Evolutionary conservation across 2,797 vertebrate genomes (phyloP).

Genomic region (Spatula versicolor): DNA sequence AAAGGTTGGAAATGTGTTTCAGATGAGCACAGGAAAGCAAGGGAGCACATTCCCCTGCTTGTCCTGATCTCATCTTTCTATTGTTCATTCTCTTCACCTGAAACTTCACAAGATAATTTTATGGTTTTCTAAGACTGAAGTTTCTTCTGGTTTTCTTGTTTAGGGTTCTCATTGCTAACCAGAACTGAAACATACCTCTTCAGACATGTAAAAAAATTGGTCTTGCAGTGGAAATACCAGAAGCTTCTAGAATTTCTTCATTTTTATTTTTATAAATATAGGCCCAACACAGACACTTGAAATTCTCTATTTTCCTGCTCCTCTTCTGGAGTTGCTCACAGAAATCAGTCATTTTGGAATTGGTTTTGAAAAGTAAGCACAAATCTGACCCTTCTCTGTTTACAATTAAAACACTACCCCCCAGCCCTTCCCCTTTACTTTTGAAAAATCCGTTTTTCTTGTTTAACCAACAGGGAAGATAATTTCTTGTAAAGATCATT

Average conservation of each 20-base stretch:
- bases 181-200: not conserved
- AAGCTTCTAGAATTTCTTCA: constrained; percentile 2
- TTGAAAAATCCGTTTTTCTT: not conserved
- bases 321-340: not conserved
- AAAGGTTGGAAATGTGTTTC: constrained; percentile 30
- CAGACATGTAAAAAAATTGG: constrained; percentile 12
- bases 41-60: not conserved
- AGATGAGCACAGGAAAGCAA: constrained; percentile 27
- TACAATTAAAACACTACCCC: not conserved
- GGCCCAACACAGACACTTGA: not conserved
- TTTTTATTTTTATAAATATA: constrained; percentile 4
- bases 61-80: not conserved
- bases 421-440: not conserved
- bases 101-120: constrained; percentile 22
- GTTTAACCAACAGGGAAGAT: not conserved
- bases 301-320: accelerated
- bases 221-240: not conserved
- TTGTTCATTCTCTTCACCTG: constrained; percentile 22
- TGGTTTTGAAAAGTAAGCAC: not conserved
- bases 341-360: not conserved
- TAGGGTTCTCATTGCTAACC: not conserved
- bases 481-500: not conserved
- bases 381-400: not conserved
- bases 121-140: not conserved
- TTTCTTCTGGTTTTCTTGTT: constrained; percentile 36